These are phyloP conservation scores for Unio delphinus DNA, from an alignment of 2,888 invertebrate species.

Conservation along the genomic window DNA sequence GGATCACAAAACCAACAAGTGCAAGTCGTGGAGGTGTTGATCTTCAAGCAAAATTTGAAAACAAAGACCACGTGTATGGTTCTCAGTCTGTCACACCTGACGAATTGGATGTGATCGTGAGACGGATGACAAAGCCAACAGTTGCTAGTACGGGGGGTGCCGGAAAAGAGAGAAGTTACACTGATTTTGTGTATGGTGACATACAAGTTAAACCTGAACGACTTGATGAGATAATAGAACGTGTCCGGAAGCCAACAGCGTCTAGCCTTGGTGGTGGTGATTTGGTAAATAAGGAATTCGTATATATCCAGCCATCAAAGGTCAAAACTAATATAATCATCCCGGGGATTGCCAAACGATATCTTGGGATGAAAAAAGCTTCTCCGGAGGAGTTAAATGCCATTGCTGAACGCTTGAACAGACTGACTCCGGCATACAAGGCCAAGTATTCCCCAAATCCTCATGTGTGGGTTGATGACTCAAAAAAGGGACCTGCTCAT, in stretches of 20 bases:
- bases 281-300: slow-evolving; percentile 46
- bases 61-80: slow-evolving; percentile 48
- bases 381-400: slow-evolving; percentile 42
- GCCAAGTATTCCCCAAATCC: slow-evolving; percentile 53
- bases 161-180: slow-evolving; percentile 51
- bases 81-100: slow-evolving; percentile 35
- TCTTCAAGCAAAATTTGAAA: slow-evolving; percentile 49
- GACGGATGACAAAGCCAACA: slow-evolving; percentile 53
- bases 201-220: slow-evolving; percentile 43
- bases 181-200: slow-evolving; percentile 50
- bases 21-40: slow-evolving; percentile 49
- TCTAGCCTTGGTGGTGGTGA: slow-evolving; percentile 48
- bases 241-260: slow-evolving; percentile 52
- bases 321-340: slow-evolving; percentile 58
- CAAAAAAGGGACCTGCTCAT: slow-evolving; percentile 44
- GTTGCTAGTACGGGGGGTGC: slow-evolving; percentile 57
- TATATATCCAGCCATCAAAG: slow-evolving; percentile 46
- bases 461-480: slow-evolving; percentile 55
- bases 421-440: slow-evolving; percentile 56
- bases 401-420: slow-evolving; percentile 53
- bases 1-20: slow-evolving; percentile 43
- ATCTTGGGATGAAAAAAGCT: slow-evolving; percentile 47
- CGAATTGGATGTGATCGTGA: slow-evolving; percentile 45
- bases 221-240: slow-evolving; percentile 49
- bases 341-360: slow-evolving; percentile 50